A percentile compares a stretch with the other conserved stretches of the same genome.
phyloP scores from a whole-genome alignment of 2,797 vertebrate species.

The Bovichtus variegatus region DNA sequence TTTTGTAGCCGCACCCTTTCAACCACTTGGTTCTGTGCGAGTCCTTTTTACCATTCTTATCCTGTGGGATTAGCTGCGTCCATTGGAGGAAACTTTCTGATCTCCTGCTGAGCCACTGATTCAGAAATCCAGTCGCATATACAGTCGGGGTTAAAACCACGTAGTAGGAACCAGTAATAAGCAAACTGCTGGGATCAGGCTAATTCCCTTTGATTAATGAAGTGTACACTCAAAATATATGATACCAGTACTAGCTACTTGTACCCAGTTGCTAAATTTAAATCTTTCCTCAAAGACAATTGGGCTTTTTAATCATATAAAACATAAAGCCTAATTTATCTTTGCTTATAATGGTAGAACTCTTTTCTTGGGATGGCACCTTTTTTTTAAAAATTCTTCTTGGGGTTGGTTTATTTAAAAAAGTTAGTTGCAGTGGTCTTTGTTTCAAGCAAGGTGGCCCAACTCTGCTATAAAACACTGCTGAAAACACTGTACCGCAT shows the following conservation, averaged over 20 bases:
- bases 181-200: background rate
- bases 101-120: slow-evolving; percentile 42
- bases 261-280: background rate
- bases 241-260: background rate
- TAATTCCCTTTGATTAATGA: background rate
- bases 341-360: background rate
- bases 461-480: background rate
- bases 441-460: background rate
- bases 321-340: slow-evolving; percentile 3
- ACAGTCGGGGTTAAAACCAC: background rate
- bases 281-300: background rate
- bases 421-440: background rate
- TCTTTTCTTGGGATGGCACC: background rate
- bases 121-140: slow-evolving; percentile 3
- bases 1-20: background rate
- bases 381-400: background rate
- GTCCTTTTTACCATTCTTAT: background rate
- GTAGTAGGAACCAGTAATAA: background rate
- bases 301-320: slow-evolving; percentile 3
- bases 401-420: background rate
- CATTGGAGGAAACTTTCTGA: slow-evolving; percentile 11
- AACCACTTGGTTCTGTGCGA: background rate
- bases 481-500: background rate
- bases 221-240: background rate
- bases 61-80: background rate